Evolutionary conservation across 2,113 vertebrate species (phyloP).

Genomic region (Chionomys nivalis): DNA sequence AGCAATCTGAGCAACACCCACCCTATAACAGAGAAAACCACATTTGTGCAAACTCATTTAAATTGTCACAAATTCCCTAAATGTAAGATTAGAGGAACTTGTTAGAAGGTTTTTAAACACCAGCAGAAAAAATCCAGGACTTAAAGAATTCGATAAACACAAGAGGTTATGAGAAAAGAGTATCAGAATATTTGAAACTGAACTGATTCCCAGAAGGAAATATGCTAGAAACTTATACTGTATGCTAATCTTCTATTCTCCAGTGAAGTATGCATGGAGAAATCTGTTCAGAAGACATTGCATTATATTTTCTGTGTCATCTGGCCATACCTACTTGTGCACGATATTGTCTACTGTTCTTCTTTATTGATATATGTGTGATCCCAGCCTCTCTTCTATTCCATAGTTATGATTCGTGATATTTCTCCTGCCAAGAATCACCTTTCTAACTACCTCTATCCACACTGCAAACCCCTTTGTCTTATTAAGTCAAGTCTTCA

Average conservation of each 20-base stretch:
- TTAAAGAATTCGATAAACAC: not conserved
- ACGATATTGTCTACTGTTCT: not conserved
- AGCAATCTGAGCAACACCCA: not conserved
- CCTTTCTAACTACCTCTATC: not conserved
- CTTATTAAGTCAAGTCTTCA: conserved; percentile 34
- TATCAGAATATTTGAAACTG: conserved; percentile 52
- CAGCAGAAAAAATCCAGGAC: not conserved
- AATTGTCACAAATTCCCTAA: conserved; percentile 42
- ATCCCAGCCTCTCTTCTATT: conserved; percentile 8
- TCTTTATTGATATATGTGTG: not conserved
- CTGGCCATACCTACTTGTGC: not conserved
- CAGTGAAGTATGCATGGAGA: not conserved
- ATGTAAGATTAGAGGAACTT: not conserved
- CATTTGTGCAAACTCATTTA: not conserved
- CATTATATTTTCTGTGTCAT: not conserved
- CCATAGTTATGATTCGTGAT: not conserved
- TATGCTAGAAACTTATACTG: not conserved
- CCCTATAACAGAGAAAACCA: conserved; percentile 29
- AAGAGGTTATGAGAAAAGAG: conserved; percentile 30
- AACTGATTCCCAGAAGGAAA: not conserved
- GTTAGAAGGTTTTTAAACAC: not conserved
- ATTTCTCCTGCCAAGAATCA: not conserved
- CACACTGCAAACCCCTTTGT: not conserved
- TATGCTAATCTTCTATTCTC: not conserved
- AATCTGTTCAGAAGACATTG: not conserved